Base-by-base conservation (phyloP, 30 jellyfish, hydroid and myxozoan genomes). In the Aurelia aurita region DNA sequence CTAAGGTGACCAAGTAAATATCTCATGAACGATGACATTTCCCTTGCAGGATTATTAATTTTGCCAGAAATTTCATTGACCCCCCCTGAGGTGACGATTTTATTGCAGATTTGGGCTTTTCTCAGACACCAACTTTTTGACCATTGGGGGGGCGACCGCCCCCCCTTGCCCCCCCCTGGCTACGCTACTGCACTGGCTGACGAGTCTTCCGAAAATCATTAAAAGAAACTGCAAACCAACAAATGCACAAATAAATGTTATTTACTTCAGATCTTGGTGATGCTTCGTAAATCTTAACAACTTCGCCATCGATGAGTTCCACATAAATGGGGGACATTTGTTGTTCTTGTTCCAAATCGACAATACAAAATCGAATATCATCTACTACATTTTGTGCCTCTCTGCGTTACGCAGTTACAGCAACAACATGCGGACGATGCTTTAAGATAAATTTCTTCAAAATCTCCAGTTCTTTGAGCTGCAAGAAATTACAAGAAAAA, bases 401-500 rank as follows among this genome's bases (percentile, higher is more conserved):
- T 61, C 98, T 74, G 79, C 91, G 75, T 61, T 93, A 96, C 43
- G 97, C 97, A 29, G 96, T 70, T 28, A 93, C 94, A 15, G 98
- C 98, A 28, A 93, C 87, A 23, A 88, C 98, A 23, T 86, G 98
- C 1, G 98, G 98, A 10, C 91, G 92, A 67, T 93, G 97, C 53
- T 88, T 87, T 62, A 68, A 46, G 23, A 93, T 87, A 69, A 93
- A 93, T 19, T 87, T 84, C 89, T 93, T 93, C 66, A 93, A 22
- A 23, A 22, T 62, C 13, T 93, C 97, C 90, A 93, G 22, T 60
- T 93, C 98, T 71, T 68, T 76, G n/a, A 55, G 86, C 98, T 93
- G 54, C 15, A 47, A 32, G 34, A 3, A 39, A 0, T 0, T 0
- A 39, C 7, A 39, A 0, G 51, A 39, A 39, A 4, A 4, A 6